Conservation (phyloP, 2,888 invertebrate genomes). For the Phaedon cochleariae region DNA sequence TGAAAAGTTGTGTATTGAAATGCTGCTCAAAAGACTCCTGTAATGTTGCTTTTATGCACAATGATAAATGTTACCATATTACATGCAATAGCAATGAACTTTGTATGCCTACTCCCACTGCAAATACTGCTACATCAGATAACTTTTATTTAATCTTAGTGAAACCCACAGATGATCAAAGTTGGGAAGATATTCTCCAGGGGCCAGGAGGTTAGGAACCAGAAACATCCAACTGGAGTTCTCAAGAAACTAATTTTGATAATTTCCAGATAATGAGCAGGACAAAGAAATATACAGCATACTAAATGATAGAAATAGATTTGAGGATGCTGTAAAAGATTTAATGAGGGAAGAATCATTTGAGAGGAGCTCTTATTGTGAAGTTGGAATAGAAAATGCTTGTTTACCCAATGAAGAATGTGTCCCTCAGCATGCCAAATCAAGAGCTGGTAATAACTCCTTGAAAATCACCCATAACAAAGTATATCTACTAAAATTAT, state of each 20-base stretch:
- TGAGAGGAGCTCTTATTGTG: conserved; percentile 63
- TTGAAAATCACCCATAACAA: background rate
- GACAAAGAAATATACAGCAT: conserved; percentile 43
- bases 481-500: conserved; percentile 12
- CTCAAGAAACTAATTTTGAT: no score
- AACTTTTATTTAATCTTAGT: conserved; percentile 81
- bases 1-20: conserved; percentile 72
- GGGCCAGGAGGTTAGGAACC: conserved; percentile 42
- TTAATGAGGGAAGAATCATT: conserved; percentile 62
- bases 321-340: conserved; percentile 47
- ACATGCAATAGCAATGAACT: conserved; percentile 75
- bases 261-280: conserved; percentile 32
- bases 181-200: conserved; percentile 63
- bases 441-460: conserved; percentile 60
- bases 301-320: conserved; percentile 38
- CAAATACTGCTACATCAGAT: conserved; percentile 66
- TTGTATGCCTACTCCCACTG: conserved; percentile 73
- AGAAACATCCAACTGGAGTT: no score
- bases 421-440: conserved; percentile 65
- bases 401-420: conserved; percentile 80
- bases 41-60: conserved; percentile 81
- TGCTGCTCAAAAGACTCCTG: conserved; percentile 75
- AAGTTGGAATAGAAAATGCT: conserved; percentile 65
- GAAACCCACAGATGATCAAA: conserved; percentile 70
- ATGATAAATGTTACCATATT: conserved; percentile 80